Evolutionary conservation across 2,888 invertebrate genomes (phyloP), one percentile per base, ranked within the genome.

Genomic region (Diabrotica balteata): DNA sequence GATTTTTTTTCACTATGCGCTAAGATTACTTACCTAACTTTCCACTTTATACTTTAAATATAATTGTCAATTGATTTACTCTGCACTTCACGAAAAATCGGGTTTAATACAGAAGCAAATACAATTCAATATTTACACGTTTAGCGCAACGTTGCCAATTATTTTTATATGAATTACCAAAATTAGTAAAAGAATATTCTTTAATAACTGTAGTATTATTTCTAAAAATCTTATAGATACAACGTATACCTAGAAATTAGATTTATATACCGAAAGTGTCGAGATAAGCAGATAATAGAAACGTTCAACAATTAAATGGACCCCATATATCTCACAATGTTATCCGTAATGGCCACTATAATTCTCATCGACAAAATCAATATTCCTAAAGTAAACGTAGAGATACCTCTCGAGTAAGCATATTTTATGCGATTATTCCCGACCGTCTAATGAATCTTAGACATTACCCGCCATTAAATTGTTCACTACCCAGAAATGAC

Each of bases 381-480:
- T 54, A 10, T 32, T 43, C 6, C 42, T 10, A 42, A 43, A 54
- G 43, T 43, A 32, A 54, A 54, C 54, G n/a, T 54, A 54, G 10
- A n/a, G n/a, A 32, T 54, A 43, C 43, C 42, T 54, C 54, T n/a
- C 43, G 32, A 32, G 32, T 47, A 9, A 47, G 10, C 55, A 57
- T 45, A 45, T 46, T 61, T 46, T 46, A 46, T 7, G 8, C 45
- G 44, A 57, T 60, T 50, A 42, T 22, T 4, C n/a, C 32, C 22
- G 45, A 45, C 46, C n/a, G n/a, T 22, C 10, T 54, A 54, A 62
- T 62, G 42, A 62, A 55, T 62, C 62, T 62, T 54, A 62, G 62
- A 62, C 54, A 62, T 54, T 49, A 62, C 32, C 43, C 9, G 46
- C 53, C 53, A 61, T 61, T 61, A 53, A 43, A 32, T 32, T 17